These are phyloP conservation scores for Heteromyza rotundicornis DNA, from an alignment of 2,888 invertebrate species.

Conservation along the genomic window DNA sequence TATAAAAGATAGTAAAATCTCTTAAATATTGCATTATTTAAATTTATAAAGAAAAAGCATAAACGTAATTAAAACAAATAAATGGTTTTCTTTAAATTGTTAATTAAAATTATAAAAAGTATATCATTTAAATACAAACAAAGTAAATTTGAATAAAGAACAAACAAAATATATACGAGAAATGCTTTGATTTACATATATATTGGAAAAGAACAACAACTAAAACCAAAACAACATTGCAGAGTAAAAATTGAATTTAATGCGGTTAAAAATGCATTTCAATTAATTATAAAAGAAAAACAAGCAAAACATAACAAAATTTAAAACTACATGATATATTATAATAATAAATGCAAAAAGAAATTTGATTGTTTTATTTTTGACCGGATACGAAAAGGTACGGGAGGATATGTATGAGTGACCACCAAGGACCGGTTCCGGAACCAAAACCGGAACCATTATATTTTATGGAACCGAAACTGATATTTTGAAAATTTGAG, in stretches of 20 bases:
- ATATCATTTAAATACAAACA: slow-evolving; percentile 29
- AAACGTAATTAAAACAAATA: slow-evolving; percentile 20
- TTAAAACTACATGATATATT: no score
- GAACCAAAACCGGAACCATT: no score
- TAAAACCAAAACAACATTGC: background rate
- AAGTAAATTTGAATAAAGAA: slow-evolving; percentile 25
- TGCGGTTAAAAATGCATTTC: background rate
- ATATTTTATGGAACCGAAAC: no score
- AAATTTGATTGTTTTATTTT: background rate
- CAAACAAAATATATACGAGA: slow-evolving; percentile 20
- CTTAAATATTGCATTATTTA: slow-evolving; percentile 28
- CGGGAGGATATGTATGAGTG: no score
- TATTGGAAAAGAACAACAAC: no score
- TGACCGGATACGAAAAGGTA: no score
- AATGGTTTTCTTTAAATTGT: slow-evolving; percentile 35
- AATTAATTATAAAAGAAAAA: no score
- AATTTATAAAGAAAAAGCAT: slow-evolving; percentile 18
- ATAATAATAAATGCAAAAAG: background rate
- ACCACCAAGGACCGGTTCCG: no score
- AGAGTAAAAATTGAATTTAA: background rate
- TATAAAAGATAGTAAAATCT: slow-evolving; percentile 15
- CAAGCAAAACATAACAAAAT: no score
- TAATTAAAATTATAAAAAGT: slow-evolving; percentile 30
- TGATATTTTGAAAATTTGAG: no score
- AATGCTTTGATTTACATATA: slow-evolving; percentile 5